phyloP scores from a whole-genome alignment of 2,888 invertebrate species.

The Perdita meconis region DNA sequence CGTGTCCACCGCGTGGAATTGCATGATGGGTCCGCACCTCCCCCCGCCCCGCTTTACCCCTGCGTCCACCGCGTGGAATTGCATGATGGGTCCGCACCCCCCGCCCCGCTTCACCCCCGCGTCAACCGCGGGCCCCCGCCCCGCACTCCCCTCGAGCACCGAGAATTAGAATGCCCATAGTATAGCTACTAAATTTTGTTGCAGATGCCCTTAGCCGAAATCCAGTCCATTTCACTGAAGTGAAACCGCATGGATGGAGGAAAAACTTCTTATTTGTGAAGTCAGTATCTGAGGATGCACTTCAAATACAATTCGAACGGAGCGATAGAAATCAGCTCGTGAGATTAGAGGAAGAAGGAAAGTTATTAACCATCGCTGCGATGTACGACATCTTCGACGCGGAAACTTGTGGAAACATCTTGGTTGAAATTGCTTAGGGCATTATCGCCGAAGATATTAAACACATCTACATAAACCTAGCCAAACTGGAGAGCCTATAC shows the following conservation, averaged over 20 bases:
- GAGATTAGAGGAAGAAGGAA: not conserved
- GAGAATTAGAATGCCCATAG: too few species aligned
- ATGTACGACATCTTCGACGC: not conserved
- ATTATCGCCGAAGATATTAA: not conserved
- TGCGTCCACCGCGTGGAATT: too few species aligned
- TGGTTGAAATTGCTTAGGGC: not conserved
- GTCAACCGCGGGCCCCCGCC: too few species aligned
- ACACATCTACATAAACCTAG: not conserved
- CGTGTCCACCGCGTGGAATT: too few species aligned
- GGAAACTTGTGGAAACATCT: not conserved
- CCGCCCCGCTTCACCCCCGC: too few species aligned
- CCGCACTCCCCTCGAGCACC: too few species aligned
- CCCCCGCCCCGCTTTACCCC: too few species aligned
- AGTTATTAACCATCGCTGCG: not conserved
- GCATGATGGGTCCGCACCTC: too few species aligned
- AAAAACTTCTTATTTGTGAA: not conserved
- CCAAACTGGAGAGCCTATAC: not conserved
- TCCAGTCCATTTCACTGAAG: not conserved
- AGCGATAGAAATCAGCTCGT: not conserved
- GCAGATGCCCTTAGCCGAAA: slow-evolving; percentile 69
- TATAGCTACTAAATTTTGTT: too few species aligned
- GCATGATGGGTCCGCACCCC: too few species aligned
- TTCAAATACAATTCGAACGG: not conserved
- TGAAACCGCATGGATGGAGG: not conserved
- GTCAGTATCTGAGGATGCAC: not conserved